These are phyloP conservation scores for Myotis myotis DNA, from an alignment of 2,797 vertebrate genomes.

Conservation along the genomic window DNA sequence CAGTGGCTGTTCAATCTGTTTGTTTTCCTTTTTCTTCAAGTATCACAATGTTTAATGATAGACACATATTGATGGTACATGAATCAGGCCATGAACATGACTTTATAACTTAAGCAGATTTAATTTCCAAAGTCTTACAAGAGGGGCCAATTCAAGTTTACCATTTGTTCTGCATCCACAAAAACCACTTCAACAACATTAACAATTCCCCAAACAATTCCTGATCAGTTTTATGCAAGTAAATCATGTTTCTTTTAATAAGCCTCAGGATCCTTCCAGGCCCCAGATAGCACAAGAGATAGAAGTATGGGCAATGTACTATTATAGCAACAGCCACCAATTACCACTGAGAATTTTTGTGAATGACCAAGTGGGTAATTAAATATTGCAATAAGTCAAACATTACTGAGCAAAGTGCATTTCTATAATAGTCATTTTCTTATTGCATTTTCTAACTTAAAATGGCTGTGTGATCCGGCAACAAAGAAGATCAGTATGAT, in stretches of 20 bases:
- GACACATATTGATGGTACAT: constrained; percentile 81
- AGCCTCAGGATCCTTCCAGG: constrained; percentile 81
- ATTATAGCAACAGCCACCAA: constrained; percentile 66
- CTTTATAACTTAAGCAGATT: constrained; percentile 90
- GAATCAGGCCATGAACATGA: constrained; percentile 87
- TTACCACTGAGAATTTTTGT: constrained; percentile 86
- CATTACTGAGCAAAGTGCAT: constrained; percentile 84
- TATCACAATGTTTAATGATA: constrained; percentile 88
- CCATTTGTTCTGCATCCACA: constrained; percentile 83
- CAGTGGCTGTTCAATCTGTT: constrained; percentile 72
- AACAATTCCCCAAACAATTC: constrained; percentile 84
- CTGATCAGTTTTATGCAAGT: constrained; percentile 86
- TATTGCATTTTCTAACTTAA: constrained; percentile 85
- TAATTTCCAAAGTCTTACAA: constrained; percentile 82
- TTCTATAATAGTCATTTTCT: constrained; percentile 84
- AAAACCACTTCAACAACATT: constrained; percentile 83
- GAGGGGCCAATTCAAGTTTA: constrained; percentile 82
- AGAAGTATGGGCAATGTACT: rapidly evolving
- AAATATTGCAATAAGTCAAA: background rate
- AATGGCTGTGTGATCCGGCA: constrained; percentile 82
- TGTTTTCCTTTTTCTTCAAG: constrained; percentile 87
- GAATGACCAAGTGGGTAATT: constrained; percentile 65
- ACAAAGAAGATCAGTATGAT: constrained; percentile 83
- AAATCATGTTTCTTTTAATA: constrained; percentile 82
- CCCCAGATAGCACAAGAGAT: constrained; percentile 36